Evolutionary conservation across 2,113 vertebrate genomes (phyloP).

Genomic region (Bubo blakistoni): DNA sequence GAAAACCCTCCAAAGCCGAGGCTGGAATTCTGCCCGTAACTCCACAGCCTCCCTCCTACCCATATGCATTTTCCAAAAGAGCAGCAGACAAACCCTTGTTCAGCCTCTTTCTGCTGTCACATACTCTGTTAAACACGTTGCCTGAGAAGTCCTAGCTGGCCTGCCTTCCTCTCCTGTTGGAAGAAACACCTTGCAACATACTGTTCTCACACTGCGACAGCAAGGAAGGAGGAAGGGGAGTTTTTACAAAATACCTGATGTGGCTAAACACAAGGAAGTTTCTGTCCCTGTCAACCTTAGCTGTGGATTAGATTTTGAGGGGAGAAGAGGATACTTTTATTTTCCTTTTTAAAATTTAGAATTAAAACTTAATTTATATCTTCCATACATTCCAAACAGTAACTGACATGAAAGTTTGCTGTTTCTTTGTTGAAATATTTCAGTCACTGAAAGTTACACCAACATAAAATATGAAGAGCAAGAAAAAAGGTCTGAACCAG

Average conservation of each 20-base stretch:
- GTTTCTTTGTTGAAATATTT: background rate
- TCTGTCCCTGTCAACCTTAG: background rate
- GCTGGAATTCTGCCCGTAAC: background rate
- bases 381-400: background rate
- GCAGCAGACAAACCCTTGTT: background rate
- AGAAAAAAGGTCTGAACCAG: background rate
- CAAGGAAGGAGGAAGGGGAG: background rate
- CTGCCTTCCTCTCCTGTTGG: background rate
- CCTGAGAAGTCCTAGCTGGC: background rate
- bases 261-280: background rate
- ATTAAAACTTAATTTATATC: background rate
- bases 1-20: background rate
- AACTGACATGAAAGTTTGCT: background rate
- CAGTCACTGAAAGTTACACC: background rate
- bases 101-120: background rate
- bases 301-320: background rate
- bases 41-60: background rate
- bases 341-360: background rate
- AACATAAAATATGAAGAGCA: background rate
- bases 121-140: background rate
- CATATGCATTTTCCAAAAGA: fast-evolving
- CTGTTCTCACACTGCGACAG: fast-evolving
- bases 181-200: fast-evolving
- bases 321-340: background rate
- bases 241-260: background rate